A percentile compares a stretch with the other conserved stretches of the same genome.
Evolutionary conservation across 2,113 vertebrate species (phyloP).

Genomic region (Gymnarchus niloticus): DNA sequence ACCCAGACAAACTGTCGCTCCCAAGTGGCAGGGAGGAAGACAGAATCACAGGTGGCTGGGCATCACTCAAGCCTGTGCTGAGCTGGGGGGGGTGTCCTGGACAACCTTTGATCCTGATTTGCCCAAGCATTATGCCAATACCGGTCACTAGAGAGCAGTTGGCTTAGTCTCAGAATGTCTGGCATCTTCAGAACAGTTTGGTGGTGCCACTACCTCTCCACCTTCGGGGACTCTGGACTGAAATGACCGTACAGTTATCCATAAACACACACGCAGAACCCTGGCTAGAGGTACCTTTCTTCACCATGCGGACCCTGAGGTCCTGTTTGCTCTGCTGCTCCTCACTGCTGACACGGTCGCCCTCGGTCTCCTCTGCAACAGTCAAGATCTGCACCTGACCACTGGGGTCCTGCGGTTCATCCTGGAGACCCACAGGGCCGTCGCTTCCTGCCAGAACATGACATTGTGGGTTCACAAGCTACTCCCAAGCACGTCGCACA

Average conservation of each 20-base stretch:
- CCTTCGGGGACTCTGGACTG: too few relatives aligned
- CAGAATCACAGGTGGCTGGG: neutral
- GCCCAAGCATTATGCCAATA: slow-evolving; percentile 1
- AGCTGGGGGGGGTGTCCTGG: neutral
- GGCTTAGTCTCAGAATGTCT: neutral
- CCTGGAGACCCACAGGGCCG: slow-evolving; percentile 75
- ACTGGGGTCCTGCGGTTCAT: slow-evolving; percentile 69
- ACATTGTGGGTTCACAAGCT: neutral
- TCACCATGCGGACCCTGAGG: slow-evolving; percentile 86
- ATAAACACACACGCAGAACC: neutral
- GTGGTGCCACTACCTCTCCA: neutral
- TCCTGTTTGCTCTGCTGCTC: slow-evolving; percentile 81
- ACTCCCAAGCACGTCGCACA: slow-evolving; percentile 14
- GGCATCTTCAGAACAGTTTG: neutral
- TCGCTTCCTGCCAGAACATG: slow-evolving; percentile 72
- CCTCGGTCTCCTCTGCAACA: slow-evolving; percentile 71
- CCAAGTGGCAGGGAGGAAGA: neutral
- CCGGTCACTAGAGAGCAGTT: neutral
- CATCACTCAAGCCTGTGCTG: neutral
- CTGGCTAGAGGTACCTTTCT: slow-evolving; percentile 73
- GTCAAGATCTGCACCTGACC: slow-evolving; percentile 84
- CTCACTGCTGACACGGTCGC: slow-evolving; percentile 69
- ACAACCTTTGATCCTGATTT: neutral
- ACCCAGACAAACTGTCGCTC: neutral
- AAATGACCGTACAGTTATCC: neutral